Evolutionary conservation across 2,113 vertebrate species (phyloP), one percentile per base, ranked within the genome.

Genomic region (Holacanthus passer): DNA sequence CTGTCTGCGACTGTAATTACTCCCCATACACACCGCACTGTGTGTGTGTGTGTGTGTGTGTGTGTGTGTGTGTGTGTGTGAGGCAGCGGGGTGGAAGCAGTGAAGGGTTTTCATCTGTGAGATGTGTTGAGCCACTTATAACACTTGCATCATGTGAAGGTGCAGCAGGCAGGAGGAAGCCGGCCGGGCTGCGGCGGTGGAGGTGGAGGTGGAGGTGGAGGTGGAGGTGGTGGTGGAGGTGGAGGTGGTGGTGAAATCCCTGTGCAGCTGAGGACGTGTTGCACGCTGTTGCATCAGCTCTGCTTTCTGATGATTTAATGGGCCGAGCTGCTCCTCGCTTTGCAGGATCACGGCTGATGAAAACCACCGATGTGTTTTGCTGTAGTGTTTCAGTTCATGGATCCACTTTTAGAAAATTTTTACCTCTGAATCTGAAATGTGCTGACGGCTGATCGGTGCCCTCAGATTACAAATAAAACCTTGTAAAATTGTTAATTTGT

Each of bases 221-320:
- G 45, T 32, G 64, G 41, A 17, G 64, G 24, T 12, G 50, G 55
- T 8, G 43, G 62, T 13, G 70, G 45, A n/a, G n/a, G n/a, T n/a
- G 35, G n/a, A n/a, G 48, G 55, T 8, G 43, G 62, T 13, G 73
- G 47, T 45, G 65, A 53, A 85, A 17, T 55, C 67, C 72, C 8
- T 12, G 3, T 68, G 81, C 56, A 17, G 67, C 78, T 48, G 31
- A 58, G 63, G 37, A 70, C 0, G 0, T 31, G 68, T 84, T 90
- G 81, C 91, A 22, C 3, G 2, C 2, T 0, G 79, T 91, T 89
- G 45, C 89, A 81, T 92, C 87, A 92, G 72, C 81, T 50, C 55
- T 10, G n/a, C 58, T 56, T 35, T 41, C 7, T n/a, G 50, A 20
- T 27, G 43, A 3, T 52, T 58, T 27, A 48, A 64, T 2, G 14